A percentile compares a stretch with the other conserved stretches of the same genome.
phyloP scores from a whole-genome alignment of 2,888 invertebrate species.

The Idaea aversata region DNA sequence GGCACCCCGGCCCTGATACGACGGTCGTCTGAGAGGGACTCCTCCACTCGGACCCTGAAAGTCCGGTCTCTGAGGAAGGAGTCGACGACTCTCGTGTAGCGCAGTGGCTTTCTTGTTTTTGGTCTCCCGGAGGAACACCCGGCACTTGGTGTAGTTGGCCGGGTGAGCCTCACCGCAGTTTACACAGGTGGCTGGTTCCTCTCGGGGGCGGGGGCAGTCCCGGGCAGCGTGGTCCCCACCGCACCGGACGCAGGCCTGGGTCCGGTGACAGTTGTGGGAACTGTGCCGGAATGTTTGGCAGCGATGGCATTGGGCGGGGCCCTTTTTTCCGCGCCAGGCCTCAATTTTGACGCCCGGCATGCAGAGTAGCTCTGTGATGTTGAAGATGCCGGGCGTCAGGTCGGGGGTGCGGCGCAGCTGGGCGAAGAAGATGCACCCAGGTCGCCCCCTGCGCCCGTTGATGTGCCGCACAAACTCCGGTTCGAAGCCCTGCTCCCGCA shows the following conservation, averaged over 20 bases:
- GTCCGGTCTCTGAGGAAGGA: too few species aligned
- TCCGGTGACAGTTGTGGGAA: slow-evolving; percentile 25
- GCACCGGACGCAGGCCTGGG: slow-evolving; percentile 16
- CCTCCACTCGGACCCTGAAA: too few species aligned
- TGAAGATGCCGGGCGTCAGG: slow-evolving; percentile 20
- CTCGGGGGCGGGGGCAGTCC: slow-evolving; percentile 21
- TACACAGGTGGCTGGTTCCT: too few species aligned
- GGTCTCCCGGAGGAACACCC: too few species aligned
- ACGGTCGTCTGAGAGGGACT: too few species aligned
- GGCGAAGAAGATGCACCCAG: slow-evolving; percentile 22
- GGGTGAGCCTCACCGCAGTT: too few species aligned
- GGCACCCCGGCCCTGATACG: too few species aligned
- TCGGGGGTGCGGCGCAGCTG: slow-evolving; percentile 14
- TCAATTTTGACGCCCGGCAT: slow-evolving; percentile 28
- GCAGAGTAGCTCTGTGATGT: slow-evolving; percentile 17
- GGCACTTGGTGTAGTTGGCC: too few species aligned
- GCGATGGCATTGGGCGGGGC: slow-evolving; percentile 28
- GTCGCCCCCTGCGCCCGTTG: slow-evolving; percentile 8
- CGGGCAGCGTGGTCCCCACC: slow-evolving; percentile 15
- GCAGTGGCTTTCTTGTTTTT: too few species aligned
- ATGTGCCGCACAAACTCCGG: slow-evolving; percentile 7
- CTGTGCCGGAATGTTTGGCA: slow-evolving; percentile 31
- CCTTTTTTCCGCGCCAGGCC: slow-evolving; percentile 21
- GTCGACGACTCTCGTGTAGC: too few species aligned
- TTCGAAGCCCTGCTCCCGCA: background rate